Conservation (phyloP, 2,888 invertebrate genomes). For the Cyclophora punctaria region DNA sequence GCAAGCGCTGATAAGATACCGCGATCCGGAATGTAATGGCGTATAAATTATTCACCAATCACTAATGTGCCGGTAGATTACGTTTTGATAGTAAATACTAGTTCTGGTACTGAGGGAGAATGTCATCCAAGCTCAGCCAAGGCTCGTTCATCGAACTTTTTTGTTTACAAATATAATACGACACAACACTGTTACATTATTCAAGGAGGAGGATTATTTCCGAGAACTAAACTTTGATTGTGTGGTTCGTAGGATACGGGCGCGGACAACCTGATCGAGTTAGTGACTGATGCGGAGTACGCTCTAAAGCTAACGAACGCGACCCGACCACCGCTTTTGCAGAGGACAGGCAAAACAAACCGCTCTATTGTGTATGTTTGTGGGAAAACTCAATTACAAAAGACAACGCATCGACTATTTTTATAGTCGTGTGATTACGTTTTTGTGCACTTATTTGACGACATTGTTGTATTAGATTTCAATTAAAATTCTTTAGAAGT, state of each 20-base stretch:
- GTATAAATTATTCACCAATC: constrained; percentile 34
- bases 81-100: constrained; percentile 9
- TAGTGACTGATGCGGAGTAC: constrained; percentile 37
- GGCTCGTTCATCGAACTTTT: constrained; percentile 48
- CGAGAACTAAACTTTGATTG: constrained; percentile 24
- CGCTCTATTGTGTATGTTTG: constrained; percentile 55
- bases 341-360: constrained; percentile 56
- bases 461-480: constrained; percentile 15
- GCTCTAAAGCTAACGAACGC: constrained; percentile 29
- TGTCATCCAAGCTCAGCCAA: constrained; percentile 37
- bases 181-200: constrained; percentile 26
- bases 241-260: constrained; percentile 39
- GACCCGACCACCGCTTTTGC: constrained; percentile 33
- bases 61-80: constrained; percentile 17
- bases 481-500: not conserved
- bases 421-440: constrained; percentile 21
- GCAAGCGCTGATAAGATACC: constrained; percentile 54
- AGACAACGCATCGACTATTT: constrained; percentile 40
- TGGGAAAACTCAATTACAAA: constrained; percentile 62
- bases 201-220: constrained; percentile 19
- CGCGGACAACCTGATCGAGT: constrained; percentile 43
- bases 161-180: constrained; percentile 8
- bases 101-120: constrained; percentile 40
- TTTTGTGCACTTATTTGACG: constrained; percentile 13
- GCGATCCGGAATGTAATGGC: constrained; percentile 23